A percentile compares a stretch with the other conserved stretches of the same genome.
Evolutionary conservation across 1,140 invertebrate species (phyloP).

Genomic region (Drosophila melanogaster): Release_6_plus_ISO1_MT NC_004354.4:2539001-2539500

Average conservation of each 20-base stretch:
- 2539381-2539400: neutral
- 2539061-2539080: slow-evolving; percentile 40
- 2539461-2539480: slow-evolving; percentile 16
- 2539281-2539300: neutral
- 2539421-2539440: neutral
- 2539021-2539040: slow-evolving; percentile 45
- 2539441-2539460: neutral
- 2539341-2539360: neutral
- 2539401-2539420: neutral
- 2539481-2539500: slow-evolving; percentile 6
- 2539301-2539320: neutral
- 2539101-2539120: slow-evolving; percentile 10
- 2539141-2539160: neutral
- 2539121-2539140: slow-evolving; percentile 6
- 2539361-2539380: neutral
- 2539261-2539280: neutral
- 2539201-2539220: too few relatives aligned
- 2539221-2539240: neutral
- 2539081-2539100: slow-evolving; percentile 6
- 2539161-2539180: neutral
- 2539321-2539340: neutral
- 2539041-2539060: slow-evolving; percentile 29
- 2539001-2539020: slow-evolving; percentile 19
- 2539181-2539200: neutral
- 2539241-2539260: neutral